Percentiles rank a stretch among this genome's conserved stretches.
Conservation (phyloP, 2,113 vertebrate genomes). For the Eulemur macaco region DNA sequence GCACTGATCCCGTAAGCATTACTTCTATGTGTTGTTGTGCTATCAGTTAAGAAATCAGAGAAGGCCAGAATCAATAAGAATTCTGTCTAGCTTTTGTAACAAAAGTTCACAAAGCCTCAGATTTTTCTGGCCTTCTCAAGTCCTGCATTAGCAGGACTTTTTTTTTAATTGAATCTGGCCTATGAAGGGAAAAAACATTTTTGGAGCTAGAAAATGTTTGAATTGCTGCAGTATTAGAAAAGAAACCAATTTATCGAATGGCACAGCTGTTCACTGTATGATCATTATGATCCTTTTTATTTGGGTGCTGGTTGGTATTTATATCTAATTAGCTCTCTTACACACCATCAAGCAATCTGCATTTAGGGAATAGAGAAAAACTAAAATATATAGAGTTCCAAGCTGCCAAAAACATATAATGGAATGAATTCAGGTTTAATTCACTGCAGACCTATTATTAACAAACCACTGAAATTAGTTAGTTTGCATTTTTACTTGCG, state of each 20-base stretch:
- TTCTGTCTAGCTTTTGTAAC: conserved; percentile 32
- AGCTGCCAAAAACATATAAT: conserved; percentile 73
- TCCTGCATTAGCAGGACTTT: not conserved
- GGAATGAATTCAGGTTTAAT: conserved; percentile 71
- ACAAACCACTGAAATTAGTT: conserved; percentile 64
- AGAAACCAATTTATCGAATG: conserved; percentile 75
- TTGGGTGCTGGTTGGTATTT: conserved; percentile 83
- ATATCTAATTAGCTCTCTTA: conserved; percentile 84
- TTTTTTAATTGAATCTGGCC: conserved; percentile 57
- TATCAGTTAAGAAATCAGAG: conserved; percentile 54
- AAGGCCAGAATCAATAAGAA: not conserved
- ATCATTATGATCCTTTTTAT: conserved; percentile 82
- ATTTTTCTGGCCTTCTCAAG: conserved; percentile 50
- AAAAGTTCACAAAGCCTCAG: conserved; percentile 53
- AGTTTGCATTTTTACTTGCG: conserved; percentile 40
- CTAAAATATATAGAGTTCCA: conserved; percentile 72
- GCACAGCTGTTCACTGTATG: conserved; percentile 82
- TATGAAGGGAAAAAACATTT: conserved; percentile 54
- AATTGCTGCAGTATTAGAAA: conserved; percentile 72
- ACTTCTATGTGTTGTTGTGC: not conserved
- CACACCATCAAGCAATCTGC: conserved; percentile 78
- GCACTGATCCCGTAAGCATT: not conserved
- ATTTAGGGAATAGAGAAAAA: conserved; percentile 76
- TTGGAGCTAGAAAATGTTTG: conserved; percentile 59
- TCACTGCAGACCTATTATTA: conserved; percentile 65